Conservation (phyloP, 1,140 invertebrate genomes). For the Nilaparvata lugens region DNA sequence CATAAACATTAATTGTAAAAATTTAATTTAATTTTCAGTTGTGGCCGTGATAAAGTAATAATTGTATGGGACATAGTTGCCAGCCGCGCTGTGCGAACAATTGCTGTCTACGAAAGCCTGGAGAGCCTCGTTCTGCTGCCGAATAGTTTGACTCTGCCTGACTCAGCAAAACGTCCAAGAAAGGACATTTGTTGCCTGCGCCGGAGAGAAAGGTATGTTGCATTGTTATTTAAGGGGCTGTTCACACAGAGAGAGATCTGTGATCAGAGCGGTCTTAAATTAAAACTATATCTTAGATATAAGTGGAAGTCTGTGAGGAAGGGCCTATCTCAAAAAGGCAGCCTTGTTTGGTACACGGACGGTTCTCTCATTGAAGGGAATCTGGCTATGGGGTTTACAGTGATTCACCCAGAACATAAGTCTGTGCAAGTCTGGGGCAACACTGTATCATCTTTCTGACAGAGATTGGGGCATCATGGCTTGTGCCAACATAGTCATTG, state of each 20-base stretch:
- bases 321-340: too few species aligned
- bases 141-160: constrained; percentile 38
- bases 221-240: constrained; percentile 9
- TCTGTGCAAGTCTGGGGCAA: too few species aligned
- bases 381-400: too few species aligned
- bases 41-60: constrained; percentile 78
- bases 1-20: too few species aligned
- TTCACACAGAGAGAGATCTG: too few species aligned
- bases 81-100: constrained; percentile 50
- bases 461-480: neutral
- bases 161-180: constrained; percentile 40
- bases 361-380: too few species aligned
- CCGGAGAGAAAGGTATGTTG: constrained; percentile 60
- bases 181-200: constrained; percentile 56
- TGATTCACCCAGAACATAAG: too few species aligned
- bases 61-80: constrained; percentile 76
- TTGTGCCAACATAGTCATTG: too few species aligned
- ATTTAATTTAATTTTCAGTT: constrained; percentile 41
- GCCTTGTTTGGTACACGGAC: too few species aligned
- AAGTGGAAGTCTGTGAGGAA: too few species aligned
- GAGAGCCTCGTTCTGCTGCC: constrained; percentile 57
- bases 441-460: neutral
- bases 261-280: neutral
- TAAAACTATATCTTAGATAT: constrained; percentile 2
- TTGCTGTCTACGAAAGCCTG: constrained; percentile 74